Conservation (phyloP, 2,888 invertebrate genomes). For the Lithophane ornitopus region DNA sequence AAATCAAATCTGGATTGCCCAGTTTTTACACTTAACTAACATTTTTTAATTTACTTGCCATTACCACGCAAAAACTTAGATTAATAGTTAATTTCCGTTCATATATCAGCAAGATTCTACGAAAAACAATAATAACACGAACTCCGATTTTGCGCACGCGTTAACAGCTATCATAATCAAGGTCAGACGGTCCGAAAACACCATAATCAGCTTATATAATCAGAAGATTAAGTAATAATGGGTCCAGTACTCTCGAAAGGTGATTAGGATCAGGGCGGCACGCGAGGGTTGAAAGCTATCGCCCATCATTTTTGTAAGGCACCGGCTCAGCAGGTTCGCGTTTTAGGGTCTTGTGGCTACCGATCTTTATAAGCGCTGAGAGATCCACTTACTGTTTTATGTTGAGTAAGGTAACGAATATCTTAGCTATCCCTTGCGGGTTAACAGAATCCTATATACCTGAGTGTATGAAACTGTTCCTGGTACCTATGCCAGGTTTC, state of each 20-base stretch:
- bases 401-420: conserved; percentile 36
- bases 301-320: conserved; percentile 50
- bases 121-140: conserved; percentile 40
- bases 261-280: conserved; percentile 59
- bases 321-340: conserved; percentile 48
- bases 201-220: conserved; percentile 60
- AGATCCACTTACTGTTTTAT: conserved; percentile 51
- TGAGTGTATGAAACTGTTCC: conserved; percentile 4
- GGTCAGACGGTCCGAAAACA: conserved; percentile 46
- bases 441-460: background rate
- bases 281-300: conserved; percentile 57
- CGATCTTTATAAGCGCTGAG: conserved; percentile 45
- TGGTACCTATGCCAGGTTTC: background rate
- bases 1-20: background rate
- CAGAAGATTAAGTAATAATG: conserved; percentile 66
- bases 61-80: background rate
- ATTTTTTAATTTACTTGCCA: background rate
- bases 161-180: conserved; percentile 58
- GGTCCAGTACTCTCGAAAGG: conserved; percentile 54
- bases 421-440: conserved; percentile 14
- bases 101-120: conserved; percentile 21
- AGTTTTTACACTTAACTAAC: background rate
- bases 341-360: conserved; percentile 36
- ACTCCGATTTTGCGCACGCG: conserved; percentile 16
- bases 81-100: conserved; percentile 30